phyloP scores from a whole-genome alignment of 2,888 invertebrate genomes.

The Limnephilus auricula region DNA sequence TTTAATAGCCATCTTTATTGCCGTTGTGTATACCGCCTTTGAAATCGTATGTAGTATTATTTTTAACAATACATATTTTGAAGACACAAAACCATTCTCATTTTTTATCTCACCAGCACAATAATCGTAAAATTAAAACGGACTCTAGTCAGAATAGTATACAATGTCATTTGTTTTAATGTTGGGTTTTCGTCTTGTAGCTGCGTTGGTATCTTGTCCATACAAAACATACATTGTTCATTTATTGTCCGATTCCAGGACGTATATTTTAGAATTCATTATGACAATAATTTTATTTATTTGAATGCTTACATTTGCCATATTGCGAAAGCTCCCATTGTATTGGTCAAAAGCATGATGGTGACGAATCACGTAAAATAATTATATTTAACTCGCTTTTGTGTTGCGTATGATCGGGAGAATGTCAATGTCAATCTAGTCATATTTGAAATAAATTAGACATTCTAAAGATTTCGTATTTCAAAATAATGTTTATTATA shows the following conservation, averaged over 20 bases:
- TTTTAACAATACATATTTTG: slow-evolving; percentile 23
- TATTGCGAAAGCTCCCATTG: slow-evolving; percentile 27
- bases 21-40: background rate
- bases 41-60: slow-evolving; percentile 5
- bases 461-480: slow-evolving; percentile 27
- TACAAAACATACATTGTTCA: background rate
- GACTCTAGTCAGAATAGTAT: background rate
- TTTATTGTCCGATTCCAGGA: no score
- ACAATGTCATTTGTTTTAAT: slow-evolving; percentile 19
- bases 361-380: slow-evolving; percentile 6
- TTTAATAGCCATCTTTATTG: slow-evolving; percentile 30
- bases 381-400: background rate
- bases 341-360: background rate
- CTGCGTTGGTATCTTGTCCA: background rate
- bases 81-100: background rate
- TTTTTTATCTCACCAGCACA: background rate
- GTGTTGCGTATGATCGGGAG: background rate
- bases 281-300: background rate
- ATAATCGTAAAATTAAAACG: background rate
- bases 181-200: background rate
- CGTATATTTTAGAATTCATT: no score
- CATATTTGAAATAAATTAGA: slow-evolving; percentile 2
- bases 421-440: slow-evolving; percentile 36
- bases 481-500: background rate
- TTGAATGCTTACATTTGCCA: background rate